A percentile compares a stretch with the other conserved stretches of the same genome.
These are phyloP conservation scores for Falco berigora DNA, from an alignment of 2,797 vertebrate species.

Conservation along the genomic window DNA sequence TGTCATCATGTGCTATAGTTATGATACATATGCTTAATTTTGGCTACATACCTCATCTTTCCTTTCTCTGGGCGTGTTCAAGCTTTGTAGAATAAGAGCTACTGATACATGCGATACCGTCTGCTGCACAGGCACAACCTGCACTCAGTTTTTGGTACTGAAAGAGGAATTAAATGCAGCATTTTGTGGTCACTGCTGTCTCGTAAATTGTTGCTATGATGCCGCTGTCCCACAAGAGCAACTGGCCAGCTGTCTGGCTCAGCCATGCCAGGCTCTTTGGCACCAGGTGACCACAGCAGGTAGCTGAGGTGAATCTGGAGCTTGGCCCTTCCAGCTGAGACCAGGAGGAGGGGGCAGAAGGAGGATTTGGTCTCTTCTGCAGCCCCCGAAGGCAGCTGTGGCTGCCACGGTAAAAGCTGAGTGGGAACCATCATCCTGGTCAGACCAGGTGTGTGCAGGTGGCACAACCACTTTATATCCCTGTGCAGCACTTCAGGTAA, in stretches of 20 bases:
- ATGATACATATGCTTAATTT: constrained; percentile 46
- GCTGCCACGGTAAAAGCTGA: background rate
- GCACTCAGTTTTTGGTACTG: background rate
- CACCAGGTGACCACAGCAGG: background rate
- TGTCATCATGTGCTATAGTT: constrained; percentile 46
- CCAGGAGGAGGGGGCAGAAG: background rate
- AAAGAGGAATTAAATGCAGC: background rate
- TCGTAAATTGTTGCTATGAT: background rate
- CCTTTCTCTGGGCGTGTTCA: background rate
- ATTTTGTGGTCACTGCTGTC: background rate
- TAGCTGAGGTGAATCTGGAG: background rate
- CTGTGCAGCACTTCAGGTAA: background rate
- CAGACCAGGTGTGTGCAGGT: background rate
- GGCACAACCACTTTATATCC: background rate
- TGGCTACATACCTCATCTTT: constrained; percentile 41
- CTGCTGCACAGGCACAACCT: background rate
- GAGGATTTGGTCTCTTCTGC: background rate
- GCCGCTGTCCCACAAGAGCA: background rate
- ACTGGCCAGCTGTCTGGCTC: background rate
- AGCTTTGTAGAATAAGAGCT: background rate
- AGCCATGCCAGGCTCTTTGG: background rate
- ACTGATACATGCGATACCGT: background rate
- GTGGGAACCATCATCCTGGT: background rate
- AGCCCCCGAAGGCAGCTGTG: background rate
- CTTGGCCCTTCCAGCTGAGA: background rate